Conservation (phyloP, 2,888 invertebrate species). For the Mechanitis messenoides region DNA sequence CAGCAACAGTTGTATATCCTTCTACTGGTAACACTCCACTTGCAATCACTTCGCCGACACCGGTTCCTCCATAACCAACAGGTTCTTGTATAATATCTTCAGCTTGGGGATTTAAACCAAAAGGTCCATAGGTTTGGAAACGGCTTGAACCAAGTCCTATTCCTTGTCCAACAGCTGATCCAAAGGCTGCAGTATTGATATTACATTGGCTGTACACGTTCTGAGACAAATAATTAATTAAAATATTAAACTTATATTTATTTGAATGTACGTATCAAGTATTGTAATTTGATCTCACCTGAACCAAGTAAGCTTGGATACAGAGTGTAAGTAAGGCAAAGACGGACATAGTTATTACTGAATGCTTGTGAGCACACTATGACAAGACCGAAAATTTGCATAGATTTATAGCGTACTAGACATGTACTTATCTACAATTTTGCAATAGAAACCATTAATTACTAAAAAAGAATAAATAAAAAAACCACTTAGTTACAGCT, state of each 20-base stretch:
- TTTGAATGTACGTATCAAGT: not conserved
- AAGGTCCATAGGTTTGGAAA: not conserved
- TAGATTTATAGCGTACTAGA: not conserved
- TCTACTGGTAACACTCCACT: slow-evolving; percentile 8
- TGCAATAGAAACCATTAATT: not conserved
- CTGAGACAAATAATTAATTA: slow-evolving; percentile 9
- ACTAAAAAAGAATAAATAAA: not conserved
- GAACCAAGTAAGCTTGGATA: slow-evolving; percentile 44
- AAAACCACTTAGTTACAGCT: not conserved
- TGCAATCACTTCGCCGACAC: slow-evolving; percentile 6
- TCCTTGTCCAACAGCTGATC: not conserved
- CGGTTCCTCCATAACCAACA: not conserved
- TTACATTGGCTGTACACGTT: slow-evolving; percentile 16
- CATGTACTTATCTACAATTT: not conserved
- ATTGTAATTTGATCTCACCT: slow-evolving; percentile 30
- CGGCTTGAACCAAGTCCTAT: not conserved
- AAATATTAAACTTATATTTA: not conserved
- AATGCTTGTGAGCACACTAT: not conserved
- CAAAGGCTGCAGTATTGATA: not conserved
- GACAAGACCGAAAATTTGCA: not conserved
- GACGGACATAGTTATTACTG: slow-evolving; percentile 31
- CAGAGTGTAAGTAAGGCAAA: slow-evolving; percentile 37
- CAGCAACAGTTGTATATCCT: slow-evolving; percentile 19
- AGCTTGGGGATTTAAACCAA: not conserved
- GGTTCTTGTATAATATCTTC: not conserved